Conservation (phyloP, 64 coral and sea anemone genomes). For the Pachyseris speciosa region DNA sequence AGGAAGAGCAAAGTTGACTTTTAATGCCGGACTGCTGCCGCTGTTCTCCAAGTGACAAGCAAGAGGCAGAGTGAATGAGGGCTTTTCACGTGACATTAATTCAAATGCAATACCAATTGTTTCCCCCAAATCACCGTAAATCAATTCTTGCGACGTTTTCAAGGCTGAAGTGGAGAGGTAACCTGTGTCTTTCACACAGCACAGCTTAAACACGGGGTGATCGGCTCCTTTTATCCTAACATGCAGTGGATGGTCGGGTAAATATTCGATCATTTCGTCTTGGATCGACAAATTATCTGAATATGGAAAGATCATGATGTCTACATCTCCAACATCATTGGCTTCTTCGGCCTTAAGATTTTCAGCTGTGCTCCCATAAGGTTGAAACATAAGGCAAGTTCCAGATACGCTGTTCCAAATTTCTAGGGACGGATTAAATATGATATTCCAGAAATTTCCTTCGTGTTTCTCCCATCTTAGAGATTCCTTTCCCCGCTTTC, state of each 20-base stretch:
- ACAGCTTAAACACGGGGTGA: no score
- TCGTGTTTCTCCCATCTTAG: no score
- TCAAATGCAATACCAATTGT: neutral
- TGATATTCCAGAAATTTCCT: no score
- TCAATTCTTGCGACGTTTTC: neutral
- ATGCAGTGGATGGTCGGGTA: slow-evolving; percentile 11
- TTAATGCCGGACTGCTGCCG: neutral
- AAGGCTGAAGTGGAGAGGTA: no score
- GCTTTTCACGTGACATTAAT: neutral
- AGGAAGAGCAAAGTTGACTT: neutral
- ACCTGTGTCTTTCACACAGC: no score
- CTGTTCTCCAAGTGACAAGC: neutral
- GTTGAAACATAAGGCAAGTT: neutral
- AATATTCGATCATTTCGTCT: slow-evolving; percentile 9
- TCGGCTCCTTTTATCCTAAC: no score
- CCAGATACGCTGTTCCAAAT: no score
- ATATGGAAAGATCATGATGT: slow-evolving; percentile 44
- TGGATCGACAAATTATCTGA: slow-evolving; percentile 41
- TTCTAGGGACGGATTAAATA: no score
- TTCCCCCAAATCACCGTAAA: neutral
- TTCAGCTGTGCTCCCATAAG: neutral
- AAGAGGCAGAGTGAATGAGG: slow-evolving; percentile 7
- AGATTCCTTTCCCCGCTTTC: no score
- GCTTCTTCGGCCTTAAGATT: neutral
- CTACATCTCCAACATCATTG: neutral